These are phyloP conservation scores for Drosophila yooni DNA, from an alignment of 2,888 invertebrate species.

Conservation along the genomic window DNA sequence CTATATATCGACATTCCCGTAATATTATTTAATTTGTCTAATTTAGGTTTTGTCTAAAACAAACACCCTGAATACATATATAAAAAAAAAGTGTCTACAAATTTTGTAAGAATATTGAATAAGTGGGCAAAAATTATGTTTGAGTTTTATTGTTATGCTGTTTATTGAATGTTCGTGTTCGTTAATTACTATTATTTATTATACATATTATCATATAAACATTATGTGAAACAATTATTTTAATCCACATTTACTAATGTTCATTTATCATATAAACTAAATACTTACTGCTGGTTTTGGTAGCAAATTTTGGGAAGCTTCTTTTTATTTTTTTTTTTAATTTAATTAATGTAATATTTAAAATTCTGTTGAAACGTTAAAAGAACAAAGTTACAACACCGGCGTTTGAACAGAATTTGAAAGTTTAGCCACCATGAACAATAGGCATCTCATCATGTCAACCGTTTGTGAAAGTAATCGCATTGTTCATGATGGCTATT, in stretches of 20 bases:
- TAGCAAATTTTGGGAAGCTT: slow-evolving; percentile 84
- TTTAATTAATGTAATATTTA: slow-evolving; percentile 10
- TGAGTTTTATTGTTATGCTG: slow-evolving; percentile 29
- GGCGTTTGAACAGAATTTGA: slow-evolving; percentile 31
- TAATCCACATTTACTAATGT: slow-evolving; percentile 36
- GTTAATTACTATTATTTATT: slow-evolving; percentile 7
- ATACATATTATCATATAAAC: neutral
- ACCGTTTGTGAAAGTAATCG: slow-evolving; percentile 7
- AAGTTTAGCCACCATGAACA: slow-evolving; percentile 20
- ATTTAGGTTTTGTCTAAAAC: slow-evolving; percentile 76
- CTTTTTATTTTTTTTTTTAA: slow-evolving; percentile 40
- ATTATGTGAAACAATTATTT: slow-evolving; percentile 9
- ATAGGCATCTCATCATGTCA: neutral
- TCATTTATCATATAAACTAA: slow-evolving; percentile 25
- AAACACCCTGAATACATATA: slow-evolving; percentile 39
- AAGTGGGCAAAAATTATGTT: slow-evolving; percentile 36
- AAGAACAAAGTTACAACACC: slow-evolving; percentile 21
- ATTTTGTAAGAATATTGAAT: slow-evolving; percentile 45
- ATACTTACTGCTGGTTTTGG: slow-evolving; percentile 84
- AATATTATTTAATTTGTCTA: slow-evolving; percentile 68
- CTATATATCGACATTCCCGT: slow-evolving; percentile 53
- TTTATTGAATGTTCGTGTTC: slow-evolving; percentile 48
- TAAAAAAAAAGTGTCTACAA: slow-evolving; percentile 35
- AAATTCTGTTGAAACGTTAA: slow-evolving; percentile 17
- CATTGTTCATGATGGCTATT: slow-evolving; percentile 16